These are phyloP conservation scores for Ptilorrhoa leucosticta DNA, from an alignment of 2,113 vertebrate species.

Conservation along the genomic window DNA sequence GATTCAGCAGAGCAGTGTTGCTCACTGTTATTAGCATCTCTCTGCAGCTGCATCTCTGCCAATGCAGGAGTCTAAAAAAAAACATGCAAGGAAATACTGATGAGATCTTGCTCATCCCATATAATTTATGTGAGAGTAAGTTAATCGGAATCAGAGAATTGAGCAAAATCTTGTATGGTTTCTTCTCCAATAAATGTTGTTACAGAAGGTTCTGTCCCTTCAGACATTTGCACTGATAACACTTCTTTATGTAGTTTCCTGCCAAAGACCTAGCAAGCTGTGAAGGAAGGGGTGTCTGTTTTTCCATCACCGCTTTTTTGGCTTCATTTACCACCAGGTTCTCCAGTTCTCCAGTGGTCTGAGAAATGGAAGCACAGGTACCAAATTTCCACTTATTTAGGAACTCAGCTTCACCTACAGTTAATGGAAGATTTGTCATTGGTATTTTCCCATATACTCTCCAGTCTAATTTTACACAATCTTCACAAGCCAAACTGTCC, in stretches of 20 bases:
- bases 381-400: neutral
- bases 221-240: neutral
- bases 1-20: neutral
- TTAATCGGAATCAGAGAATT: neutral
- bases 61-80: neutral
- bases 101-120: neutral
- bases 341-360: neutral
- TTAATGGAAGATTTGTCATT: neutral
- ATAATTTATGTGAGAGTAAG: neutral
- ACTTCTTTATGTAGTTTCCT: neutral
- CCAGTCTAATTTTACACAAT: neutral
- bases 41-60: neutral
- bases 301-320: neutral
- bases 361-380: neutral
- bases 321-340: neutral
- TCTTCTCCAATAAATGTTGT: neutral
- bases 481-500: neutral
- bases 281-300: neutral
- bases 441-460: neutral
- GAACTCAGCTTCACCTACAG: neutral
- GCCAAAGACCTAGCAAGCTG: neutral
- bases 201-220: neutral
- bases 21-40: neutral
- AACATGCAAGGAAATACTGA: neutral
- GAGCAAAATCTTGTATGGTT: neutral